Evolutionary conservation across 2,888 invertebrate species (phyloP), one percentile per base, ranked within the genome.

Genomic region (Eristalinus aeneus): DNA sequence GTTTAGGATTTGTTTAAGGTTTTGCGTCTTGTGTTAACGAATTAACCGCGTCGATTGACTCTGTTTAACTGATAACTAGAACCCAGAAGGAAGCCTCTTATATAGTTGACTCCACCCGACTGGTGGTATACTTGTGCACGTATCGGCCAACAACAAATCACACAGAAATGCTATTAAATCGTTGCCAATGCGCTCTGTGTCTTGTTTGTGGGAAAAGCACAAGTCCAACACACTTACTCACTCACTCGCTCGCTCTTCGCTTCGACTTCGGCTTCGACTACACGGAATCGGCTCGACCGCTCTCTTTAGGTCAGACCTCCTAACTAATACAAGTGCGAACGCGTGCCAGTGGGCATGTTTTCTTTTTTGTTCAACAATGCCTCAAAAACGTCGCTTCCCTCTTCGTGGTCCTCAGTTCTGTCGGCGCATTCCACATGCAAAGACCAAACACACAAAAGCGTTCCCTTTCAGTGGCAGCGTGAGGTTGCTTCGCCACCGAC

Each of bases 31-130:
- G 68, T 64, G 86, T 86, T 87, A 85, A 63, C 80, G 82, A 77
- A 88, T 83, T 88, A 88, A 88, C 85, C 89, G 89, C 89, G 89
- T 92, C 90, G 90, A 92, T 90, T 90, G 91, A 90, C 91, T 91
- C 90, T 89, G 91, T 89, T 90, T 91, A 92, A 93, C 92, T 93
- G 93, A 92, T 93, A 92, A 92, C 92, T 92, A 92, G 92, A 92
- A 92, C 91, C 90, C 90, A 92, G 91, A 91, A 92, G 91, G 91
- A 91, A 91, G 90, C 91, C 90, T 90, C 91, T 92, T 92, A 92
- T 92, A 92, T 92, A 92, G 90, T 90, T 89, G 92, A 90, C 92
- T 92, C 91, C 92, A 91, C 92, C 92, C 92, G 92, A 90, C 56
- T 32, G 65, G 56, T 58, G 63, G 73, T 84, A 75, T 74, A 67